phyloP scores from a whole-genome alignment of 1,140 invertebrate species.

The Zaprionus davidi region DNA sequence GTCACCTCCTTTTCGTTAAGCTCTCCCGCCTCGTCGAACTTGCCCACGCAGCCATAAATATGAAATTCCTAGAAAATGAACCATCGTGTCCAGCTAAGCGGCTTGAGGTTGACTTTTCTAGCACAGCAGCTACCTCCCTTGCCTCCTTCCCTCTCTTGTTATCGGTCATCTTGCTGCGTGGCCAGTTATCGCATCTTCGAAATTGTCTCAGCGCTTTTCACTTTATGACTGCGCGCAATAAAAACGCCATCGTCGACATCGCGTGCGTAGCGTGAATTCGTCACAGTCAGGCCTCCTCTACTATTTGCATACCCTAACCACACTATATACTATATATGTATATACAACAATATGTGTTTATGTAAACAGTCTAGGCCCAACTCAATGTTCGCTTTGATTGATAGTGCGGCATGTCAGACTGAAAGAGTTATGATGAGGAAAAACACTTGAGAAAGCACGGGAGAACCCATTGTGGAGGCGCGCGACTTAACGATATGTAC shows the following conservation, averaged over 20 bases:
- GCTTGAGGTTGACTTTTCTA: conserved; percentile 32
- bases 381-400: conserved; percentile 28
- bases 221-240: conserved; percentile 35
- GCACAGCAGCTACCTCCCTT: not conserved
- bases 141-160: not conserved
- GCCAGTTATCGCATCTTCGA: conserved; percentile 18
- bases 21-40: conserved; percentile 1
- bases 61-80: conserved; percentile 23
- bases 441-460: not conserved
- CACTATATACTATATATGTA: not conserved
- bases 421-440: conserved; percentile 18
- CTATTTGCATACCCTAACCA: conserved; percentile 2
- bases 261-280: not conserved
- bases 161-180: conserved; percentile 20
- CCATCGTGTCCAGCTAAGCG: conserved; percentile 21
- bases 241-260: conserved; percentile 1
- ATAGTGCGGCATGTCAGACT: conserved; percentile 22
- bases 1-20: not conserved
- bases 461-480: not conserved
- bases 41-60: conserved; percentile 42
- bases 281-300: not conserved
- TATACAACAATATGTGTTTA: not conserved
- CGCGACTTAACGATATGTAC: no score
- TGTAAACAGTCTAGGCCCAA: not conserved
- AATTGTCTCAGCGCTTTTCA: conserved; percentile 37